A percentile compares a stretch with the other conserved stretches of the same genome.
Conservation (phyloP, 92 coral and sea anemone species). For the Virgularia gustaviana region DNA sequence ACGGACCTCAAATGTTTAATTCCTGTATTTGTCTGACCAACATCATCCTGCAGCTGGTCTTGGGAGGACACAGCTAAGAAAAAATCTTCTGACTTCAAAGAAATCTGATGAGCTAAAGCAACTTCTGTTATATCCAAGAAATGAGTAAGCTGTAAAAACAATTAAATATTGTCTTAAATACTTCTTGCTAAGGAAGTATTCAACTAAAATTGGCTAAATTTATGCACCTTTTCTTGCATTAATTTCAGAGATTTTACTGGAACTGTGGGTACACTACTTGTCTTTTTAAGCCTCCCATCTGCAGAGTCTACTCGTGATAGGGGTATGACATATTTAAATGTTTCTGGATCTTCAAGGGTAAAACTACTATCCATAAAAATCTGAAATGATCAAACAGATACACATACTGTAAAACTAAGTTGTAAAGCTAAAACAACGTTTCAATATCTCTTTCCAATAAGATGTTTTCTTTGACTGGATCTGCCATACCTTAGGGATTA, state of each 20-base stretch:
- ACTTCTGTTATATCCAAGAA: conserved; percentile 95
- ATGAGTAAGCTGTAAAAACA: conserved; percentile 92
- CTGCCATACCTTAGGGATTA: conserved; percentile 93
- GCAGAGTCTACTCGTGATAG: conserved; percentile 48
- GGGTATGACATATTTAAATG: conserved; percentile 81
- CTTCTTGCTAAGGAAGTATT: neutral
- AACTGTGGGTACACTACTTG: conserved; percentile 50
- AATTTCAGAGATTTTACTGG: conserved; percentile 88
- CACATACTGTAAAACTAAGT: too few relatives aligned
- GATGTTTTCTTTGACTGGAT: too few relatives aligned
- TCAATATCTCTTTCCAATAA: neutral
- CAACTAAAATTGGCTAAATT: too few relatives aligned
- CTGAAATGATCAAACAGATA: conserved; percentile 55
- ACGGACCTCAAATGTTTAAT: conserved; percentile 78
- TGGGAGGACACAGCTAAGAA: conserved; percentile 98
- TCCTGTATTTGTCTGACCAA: conserved; percentile 83
- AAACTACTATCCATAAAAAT: conserved; percentile 88
- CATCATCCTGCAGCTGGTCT: conserved; percentile 94
- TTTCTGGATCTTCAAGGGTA: conserved; percentile 88
- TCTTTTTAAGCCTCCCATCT: conserved; percentile 16
- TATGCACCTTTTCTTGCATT: conserved; percentile 89
- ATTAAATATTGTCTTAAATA: too few relatives aligned
- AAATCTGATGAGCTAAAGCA: conserved; percentile 94
- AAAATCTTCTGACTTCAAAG: conserved; percentile 92
- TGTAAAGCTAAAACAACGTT: neutral